Conservation (phyloP, 2,888 invertebrate genomes). For the Parnassius apollo region DNA sequence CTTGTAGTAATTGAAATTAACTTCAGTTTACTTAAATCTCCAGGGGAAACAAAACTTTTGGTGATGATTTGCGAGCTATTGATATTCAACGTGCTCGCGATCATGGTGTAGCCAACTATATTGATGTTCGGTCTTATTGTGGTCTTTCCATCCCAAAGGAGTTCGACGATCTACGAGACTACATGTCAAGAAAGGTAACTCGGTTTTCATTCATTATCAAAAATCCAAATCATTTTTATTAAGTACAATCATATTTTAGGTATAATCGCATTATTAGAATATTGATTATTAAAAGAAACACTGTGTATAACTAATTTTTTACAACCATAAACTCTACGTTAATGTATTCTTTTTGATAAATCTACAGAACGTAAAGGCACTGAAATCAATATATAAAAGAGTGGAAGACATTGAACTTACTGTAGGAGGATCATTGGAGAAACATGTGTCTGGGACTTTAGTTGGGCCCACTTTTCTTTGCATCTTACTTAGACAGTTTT, state of each 20-base stretch:
- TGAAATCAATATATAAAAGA: conserved; percentile 21
- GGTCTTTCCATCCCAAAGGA: conserved; percentile 81
- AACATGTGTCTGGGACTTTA: conserved; percentile 17
- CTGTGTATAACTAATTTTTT: no score
- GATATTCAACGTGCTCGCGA: conserved; percentile 89
- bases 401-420: conserved; percentile 24
- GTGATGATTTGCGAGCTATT: conserved; percentile 85
- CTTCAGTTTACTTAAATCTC: neutral
- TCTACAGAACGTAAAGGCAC: conserved; percentile 37
- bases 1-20: neutral
- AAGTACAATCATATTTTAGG: no score
- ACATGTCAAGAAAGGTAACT: conserved; percentile 17
- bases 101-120: conserved; percentile 88
- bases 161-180: conserved; percentile 73
- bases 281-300: no score
- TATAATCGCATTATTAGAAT: no score
- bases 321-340: no score
- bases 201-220: neutral
- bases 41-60: conserved; percentile 64
- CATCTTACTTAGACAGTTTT: conserved; percentile 23
- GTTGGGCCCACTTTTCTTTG: conserved; percentile 27
- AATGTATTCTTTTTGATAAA: neutral
- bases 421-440: conserved; percentile 26
- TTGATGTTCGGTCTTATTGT: conserved; percentile 85
- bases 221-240: no score